Evolutionary conservation across 2,113 vertebrate genomes (phyloP), one percentile per base, ranked within the genome.

Genomic region (Xyrauchen texanus): DNA sequence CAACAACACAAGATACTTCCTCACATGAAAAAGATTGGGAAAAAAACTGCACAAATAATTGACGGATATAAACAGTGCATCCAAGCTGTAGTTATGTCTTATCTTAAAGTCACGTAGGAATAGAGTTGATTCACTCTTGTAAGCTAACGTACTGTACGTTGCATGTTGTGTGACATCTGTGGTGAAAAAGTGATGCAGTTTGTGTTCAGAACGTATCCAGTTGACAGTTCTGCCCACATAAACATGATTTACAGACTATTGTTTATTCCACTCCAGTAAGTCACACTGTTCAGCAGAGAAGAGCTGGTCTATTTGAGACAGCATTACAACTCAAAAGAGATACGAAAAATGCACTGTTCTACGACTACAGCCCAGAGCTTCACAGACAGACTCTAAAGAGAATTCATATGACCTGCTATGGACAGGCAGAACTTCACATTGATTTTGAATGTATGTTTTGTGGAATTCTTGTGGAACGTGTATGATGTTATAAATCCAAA

Each of bases 401-500:
- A 68, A 8, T 21, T 60, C 51, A 15, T 61, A 52, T 76, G 7
- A 8, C 7, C 58, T 6, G 44, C 58, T 58, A 44, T 15, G 65
- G 10, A 69, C 66, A 55, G 52, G 44, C 2, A 10, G 3, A 78
- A 64, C 34, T 21, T 57, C 53, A 78, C 65, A 45, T 57, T 42
- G 47, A 69, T 79, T 63, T 42, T 58, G 51, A 79, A 70, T 44
- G 70, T 61, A 45, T 2, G 45, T 64, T 83, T 83, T 66, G 45
- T 76, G 47, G 6, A 21, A 53, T 78, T 64, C 15, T 13, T 79
- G 65, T 69, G 57, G 21, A 80, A 80, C 42, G 58, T 61, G 67
- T 55, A 15, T 72, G 60, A 71, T 83, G 66, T 60, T 47, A 44
- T 61, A 70, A 75, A 34, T 34, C 21, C 1, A 34, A 34, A 34